Base-by-base conservation (phyloP, 1,140 invertebrate genomes). In the Steinernema khuongi region DNA sequence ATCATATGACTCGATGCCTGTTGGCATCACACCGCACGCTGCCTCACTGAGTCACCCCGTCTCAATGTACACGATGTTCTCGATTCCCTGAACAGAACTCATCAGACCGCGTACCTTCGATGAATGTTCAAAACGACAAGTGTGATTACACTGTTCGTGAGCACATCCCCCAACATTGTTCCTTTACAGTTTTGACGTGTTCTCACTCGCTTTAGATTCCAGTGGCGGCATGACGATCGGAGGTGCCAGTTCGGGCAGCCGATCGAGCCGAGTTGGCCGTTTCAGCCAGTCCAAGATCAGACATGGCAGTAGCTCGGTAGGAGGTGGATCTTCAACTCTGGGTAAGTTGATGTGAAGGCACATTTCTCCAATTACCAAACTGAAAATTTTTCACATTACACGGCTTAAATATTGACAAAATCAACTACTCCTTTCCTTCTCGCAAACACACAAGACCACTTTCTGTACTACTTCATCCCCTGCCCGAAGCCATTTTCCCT, bases 141-240 rank as follows among this genome's bases (percentile, higher is more conserved):
- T 60, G 50, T 7, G 4, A 60, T 26, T 26, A n/a, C n/a, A n/a
- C n/a, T n/a, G n/a, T n/a, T n/a, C n/a, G n/a, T n/a, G n/a, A n/a
- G n/a, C n/a, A n/a, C n/a, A n/a, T n/a, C n/a, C n/a, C n/a, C n/a
- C n/a, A n/a, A n/a, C n/a, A n/a, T n/a, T n/a, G n/a, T n/a, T n/a
- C n/a, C n/a, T n/a, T n/a, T n/a, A n/a, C n/a, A n/a, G n/a, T n/a
- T n/a, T n/a, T n/a, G n/a, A n/a, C n/a, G n/a, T n/a, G n/a, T 60
- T 26, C 26, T 60, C 2, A 22, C 50, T 60, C 22, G 26, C 26
- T 26, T 7, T 26, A 60, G 50, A 60, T 60, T 60, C 50, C 50
- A 60, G 50, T 60, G 50, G 26, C 50, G 50, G 50, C 50, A 60
- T 60, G 50, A 60, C 50, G 50, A 60, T 60, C 50, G 50, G 50